A percentile compares a stretch with the other conserved stretches of the same genome.
These are phyloP conservation scores for Drosophila bunnanda DNA, from an alignment of 2,888 invertebrate genomes.

Conservation along the genomic window DNA sequence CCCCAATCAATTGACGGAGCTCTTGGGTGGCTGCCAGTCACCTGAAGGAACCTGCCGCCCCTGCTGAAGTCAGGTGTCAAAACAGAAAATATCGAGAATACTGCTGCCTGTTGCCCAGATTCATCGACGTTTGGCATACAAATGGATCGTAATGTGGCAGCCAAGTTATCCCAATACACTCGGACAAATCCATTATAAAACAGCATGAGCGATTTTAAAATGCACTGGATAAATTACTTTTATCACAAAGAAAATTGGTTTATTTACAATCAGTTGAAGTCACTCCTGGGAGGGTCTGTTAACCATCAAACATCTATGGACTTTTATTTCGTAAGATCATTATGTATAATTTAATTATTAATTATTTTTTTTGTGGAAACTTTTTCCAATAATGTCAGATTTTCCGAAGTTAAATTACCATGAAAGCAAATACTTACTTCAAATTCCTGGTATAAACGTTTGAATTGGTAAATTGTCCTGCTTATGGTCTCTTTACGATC, in stretches of 20 bases:
- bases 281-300: neutral
- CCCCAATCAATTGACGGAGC: conserved; percentile 16
- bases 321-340: too few relatives aligned
- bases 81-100: conserved; percentile 25
- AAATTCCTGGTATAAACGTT: neutral
- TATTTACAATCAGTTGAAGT: neutral
- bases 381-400: too few relatives aligned
- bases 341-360: neutral
- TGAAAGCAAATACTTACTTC: too few relatives aligned
- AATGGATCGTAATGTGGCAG: conserved; percentile 39
- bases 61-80: conserved; percentile 43
- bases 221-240: neutral
- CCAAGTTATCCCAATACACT: neutral
- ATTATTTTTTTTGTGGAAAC: neutral
- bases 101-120: conserved; percentile 34
- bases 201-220: neutral
- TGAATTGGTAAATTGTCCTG: neutral
- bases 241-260: neutral
- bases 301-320: too few relatives aligned
- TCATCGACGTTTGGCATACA: conserved; percentile 52
- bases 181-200: neutral
- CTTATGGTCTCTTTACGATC: neutral
- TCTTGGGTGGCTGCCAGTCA: conserved; percentile 49
- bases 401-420: too few relatives aligned
- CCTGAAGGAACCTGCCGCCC: conserved; percentile 33